Conservation (phyloP, 2,888 invertebrate species). For the Bombylius discolor region DNA sequence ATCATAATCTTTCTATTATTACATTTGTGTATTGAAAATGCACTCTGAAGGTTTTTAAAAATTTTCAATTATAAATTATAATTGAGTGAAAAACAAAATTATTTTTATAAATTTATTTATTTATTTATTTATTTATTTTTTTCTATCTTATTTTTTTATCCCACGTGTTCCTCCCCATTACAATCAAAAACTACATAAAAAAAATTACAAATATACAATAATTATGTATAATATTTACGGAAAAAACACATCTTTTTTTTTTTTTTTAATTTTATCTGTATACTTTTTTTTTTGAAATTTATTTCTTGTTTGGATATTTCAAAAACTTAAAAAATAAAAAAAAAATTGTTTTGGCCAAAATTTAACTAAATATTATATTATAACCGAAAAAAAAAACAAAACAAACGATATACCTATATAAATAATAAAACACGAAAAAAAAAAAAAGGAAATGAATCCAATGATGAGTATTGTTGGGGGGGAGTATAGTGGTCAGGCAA, state of each 20-base stretch:
- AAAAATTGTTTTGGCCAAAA: background rate
- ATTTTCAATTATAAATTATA: too few relatives aligned
- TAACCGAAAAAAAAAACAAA: background rate
- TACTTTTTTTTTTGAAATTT: background rate
- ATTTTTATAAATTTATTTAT: background rate
- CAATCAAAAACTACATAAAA: conserved; percentile 16
- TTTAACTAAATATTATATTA: background rate
- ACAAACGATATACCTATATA: background rate
- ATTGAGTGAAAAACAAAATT: too few relatives aligned
- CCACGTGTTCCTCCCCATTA: conserved; percentile 19
- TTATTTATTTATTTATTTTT: conserved; percentile 15
- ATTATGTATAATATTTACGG: background rate
- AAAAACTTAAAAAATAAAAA: too few relatives aligned
- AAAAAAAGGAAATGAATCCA: conserved; percentile 34
- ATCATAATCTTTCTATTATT: too few relatives aligned
- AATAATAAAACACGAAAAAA: background rate
- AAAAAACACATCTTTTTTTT: background rate
- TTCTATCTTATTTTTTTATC: conserved; percentile 16
- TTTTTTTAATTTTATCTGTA: background rate
- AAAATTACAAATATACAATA: background rate
- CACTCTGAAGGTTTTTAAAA: too few relatives aligned
- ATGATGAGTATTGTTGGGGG: conserved; percentile 38
- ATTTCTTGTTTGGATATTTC: too few relatives aligned
- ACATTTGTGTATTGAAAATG: too few relatives aligned
- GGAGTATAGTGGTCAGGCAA: conserved; percentile 34